Evolutionary conservation across 2,113 vertebrate genomes (phyloP), one percentile per base, ranked within the genome.

Genomic region (Reinhardtius hippoglossoides): DNA sequence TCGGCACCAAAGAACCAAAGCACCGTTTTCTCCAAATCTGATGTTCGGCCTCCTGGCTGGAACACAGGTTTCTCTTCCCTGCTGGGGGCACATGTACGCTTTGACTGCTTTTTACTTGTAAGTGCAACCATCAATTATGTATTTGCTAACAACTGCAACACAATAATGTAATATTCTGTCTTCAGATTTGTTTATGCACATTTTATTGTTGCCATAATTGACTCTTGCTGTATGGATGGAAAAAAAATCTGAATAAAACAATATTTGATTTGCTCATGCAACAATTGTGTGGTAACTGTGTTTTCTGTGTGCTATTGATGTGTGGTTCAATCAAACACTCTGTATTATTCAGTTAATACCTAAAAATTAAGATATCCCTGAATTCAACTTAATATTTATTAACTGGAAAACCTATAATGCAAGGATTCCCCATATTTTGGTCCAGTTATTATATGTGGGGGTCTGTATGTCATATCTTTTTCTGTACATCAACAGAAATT

Each of bases 181-280:
- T 96, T 96, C 94, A 95, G 94, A 96, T 97, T 98, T 97, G 96
- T 97, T 98, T 96, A 96, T 95, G 96, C 96, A 96, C 96, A 97
- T 96, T 98, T 99, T 96, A 98, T 97, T 96, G 97, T 98, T 95
- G 97, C 96, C 95, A 95, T 96, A 97, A 96, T 97, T 97, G 97
- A 98, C 95, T 95, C 95, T 98, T 97, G 97, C 96, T 99, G 97
- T 99, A 94, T 93, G 92, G 85, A 92, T 93, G 88, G 82, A 92
- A 92, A 92, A 90, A 90, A 91, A 89, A 89, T 87, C 88, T 86
- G 89, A 93, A 94, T 92, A 94, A 95, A 98, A 97, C 95, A 82
- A 97, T 97, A 96, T 96, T 97, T 95, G 96, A 98, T 97, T 97
- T 98, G 96, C 96, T 97, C 96, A 97, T 86, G 89, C 92, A 90